Conservation (phyloP, 1,140 invertebrate genomes). For the Drosophila repletoides region DNA sequence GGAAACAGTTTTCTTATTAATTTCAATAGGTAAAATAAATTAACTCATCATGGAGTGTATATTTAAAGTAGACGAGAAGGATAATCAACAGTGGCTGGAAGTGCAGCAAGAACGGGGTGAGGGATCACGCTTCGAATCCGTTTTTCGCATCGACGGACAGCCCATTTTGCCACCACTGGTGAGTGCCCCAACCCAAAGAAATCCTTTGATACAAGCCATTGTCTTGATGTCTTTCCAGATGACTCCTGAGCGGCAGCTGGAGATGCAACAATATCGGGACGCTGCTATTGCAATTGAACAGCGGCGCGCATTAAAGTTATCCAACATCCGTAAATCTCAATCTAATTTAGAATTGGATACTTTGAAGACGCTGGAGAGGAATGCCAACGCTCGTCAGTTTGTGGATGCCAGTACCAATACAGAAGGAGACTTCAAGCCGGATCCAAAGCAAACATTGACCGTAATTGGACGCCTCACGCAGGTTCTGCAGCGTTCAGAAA, state of each 20-base stretch:
- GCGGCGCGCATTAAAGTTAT: neutral
- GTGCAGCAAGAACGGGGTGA: neutral
- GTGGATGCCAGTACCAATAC: conserved; percentile 38
- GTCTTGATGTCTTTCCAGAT: conserved; percentile 25
- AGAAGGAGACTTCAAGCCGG: neutral
- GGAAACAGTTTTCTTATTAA: neutral
- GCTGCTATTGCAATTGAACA: conserved; percentile 33
- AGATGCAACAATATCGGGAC: conserved; percentile 37
- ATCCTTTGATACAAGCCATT: neutral
- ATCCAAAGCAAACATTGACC: neutral
- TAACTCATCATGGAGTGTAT: conserved; percentile 25
- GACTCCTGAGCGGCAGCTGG: conserved; percentile 30
- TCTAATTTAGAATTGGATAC: no score
- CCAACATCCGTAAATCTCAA: no score
- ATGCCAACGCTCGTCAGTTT: neutral
- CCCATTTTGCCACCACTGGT: conserved; percentile 54
- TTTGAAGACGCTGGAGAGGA: no score
- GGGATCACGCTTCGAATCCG: conserved; percentile 11
- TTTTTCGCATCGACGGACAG: conserved; percentile 17
- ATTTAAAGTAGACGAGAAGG: conserved; percentile 27
- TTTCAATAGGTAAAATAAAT: neutral
- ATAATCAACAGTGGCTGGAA: neutral
- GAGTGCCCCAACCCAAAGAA: neutral
- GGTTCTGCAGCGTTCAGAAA: conserved; percentile 33
- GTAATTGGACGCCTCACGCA: conserved; percentile 38